These are phyloP conservation scores for Eucidaris tribuloides DNA, from an alignment of 35 echinoderm and acorn worm species.

Conservation along the genomic window DNA sequence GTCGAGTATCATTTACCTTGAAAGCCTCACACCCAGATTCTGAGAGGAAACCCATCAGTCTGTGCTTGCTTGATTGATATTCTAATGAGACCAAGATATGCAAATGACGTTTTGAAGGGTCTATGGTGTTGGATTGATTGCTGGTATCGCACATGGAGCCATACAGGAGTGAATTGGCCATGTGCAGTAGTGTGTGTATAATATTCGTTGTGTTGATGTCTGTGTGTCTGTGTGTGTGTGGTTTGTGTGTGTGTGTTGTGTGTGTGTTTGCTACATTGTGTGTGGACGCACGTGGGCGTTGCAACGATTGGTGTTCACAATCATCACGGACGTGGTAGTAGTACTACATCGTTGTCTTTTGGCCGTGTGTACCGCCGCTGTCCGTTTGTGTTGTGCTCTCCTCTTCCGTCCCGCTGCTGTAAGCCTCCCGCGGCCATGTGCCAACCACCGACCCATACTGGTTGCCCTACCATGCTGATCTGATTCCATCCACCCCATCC, in stretches of 20 bases:
- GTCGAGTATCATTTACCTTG: too few species aligned
- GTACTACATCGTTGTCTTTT: background rate
- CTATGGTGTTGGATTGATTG: background rate
- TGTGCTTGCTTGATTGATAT: slow-evolving; percentile 20
- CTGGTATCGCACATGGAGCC: background rate
- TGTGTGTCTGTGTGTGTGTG: too few species aligned
- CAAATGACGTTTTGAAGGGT: slow-evolving; percentile 11
- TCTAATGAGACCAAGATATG: slow-evolving; percentile 21
- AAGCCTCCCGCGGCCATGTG: slow-evolving; percentile 30
- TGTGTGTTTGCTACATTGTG: background rate
- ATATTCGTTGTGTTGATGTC: too few species aligned
- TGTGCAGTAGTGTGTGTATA: background rate
- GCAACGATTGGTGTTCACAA: background rate
- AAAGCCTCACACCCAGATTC: too few species aligned
- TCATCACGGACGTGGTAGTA: background rate
- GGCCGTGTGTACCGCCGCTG: background rate
- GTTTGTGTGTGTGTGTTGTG: background rate
- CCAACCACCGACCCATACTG: background rate
- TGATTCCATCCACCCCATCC: background rate
- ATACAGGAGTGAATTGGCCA: background rate
- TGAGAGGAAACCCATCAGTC: too few species aligned
- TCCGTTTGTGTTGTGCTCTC: background rate
- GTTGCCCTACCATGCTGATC: slow-evolving; percentile 19
- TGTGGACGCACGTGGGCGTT: too few species aligned
- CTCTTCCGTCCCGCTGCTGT: background rate